These are phyloP conservation scores for Natrix natrix DNA, from an alignment of 2,797 vertebrate genomes.

Conservation along the genomic window DNA sequence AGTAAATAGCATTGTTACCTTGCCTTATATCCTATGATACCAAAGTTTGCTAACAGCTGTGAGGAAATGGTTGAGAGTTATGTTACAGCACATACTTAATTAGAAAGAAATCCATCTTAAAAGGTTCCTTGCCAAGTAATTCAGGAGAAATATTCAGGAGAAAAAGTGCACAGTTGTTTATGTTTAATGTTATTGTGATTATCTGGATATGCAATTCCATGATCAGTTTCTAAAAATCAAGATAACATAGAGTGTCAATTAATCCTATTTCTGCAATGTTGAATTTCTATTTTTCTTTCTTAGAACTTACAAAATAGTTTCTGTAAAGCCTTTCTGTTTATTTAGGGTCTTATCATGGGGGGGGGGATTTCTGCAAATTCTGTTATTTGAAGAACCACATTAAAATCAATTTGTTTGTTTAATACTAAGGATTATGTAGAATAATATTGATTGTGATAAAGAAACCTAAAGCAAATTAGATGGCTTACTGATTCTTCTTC, in stretches of 20 bases:
- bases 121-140: neutral
- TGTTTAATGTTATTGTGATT: accelerated
- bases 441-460: neutral
- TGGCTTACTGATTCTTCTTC: neutral
- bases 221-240: neutral
- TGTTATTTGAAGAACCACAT: neutral
- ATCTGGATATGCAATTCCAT: neutral
- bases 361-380: neutral
- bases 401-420: neutral
- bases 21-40: accelerated
- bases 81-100: neutral
- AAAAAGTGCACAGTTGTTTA: neutral
- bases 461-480: accelerated
- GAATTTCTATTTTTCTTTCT: neutral
- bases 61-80: neutral
- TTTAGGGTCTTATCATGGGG: neutral
- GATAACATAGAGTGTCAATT: accelerated
- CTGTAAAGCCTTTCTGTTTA: neutral
- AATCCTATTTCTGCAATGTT: accelerated
- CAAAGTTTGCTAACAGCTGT: neutral
- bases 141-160: neutral
- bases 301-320: neutral
- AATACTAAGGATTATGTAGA: neutral
- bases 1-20: conserved; percentile 1
- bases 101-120: neutral